These are phyloP conservation scores for Oncorhynchus nerka DNA, from an alignment of 2,113 vertebrate species.

Conservation along the genomic window DNA sequence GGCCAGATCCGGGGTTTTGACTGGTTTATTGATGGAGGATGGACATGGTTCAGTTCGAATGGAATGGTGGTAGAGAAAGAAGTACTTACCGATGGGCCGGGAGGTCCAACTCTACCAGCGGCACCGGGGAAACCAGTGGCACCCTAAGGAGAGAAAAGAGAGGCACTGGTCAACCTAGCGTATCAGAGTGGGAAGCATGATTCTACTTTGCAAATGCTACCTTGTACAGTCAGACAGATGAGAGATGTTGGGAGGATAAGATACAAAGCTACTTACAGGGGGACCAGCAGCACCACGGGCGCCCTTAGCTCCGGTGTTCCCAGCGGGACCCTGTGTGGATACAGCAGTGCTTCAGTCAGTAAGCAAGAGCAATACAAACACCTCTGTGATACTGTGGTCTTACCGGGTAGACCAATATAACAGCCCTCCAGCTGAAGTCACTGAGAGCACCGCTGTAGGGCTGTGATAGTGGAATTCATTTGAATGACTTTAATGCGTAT, in stretches of 20 bases:
- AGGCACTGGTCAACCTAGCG: background rate
- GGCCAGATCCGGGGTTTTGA: background rate
- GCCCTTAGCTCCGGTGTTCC: constrained; percentile 93
- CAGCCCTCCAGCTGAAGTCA: too few relatives aligned
- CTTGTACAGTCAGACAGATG: background rate
- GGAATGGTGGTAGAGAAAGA: background rate
- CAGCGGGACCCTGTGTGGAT: constrained; percentile 84
- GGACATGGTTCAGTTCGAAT: background rate
- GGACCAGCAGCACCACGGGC: constrained; percentile 88
- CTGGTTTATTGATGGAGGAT: background rate
- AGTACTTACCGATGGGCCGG: constrained; percentile 90
- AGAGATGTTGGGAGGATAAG: background rate
- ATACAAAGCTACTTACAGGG: constrained; percentile 79
- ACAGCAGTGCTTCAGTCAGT: constrained; percentile 17
- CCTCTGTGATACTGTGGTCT: too few relatives aligned
- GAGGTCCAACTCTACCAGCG: constrained; percentile 88
- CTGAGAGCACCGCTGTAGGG: too few relatives aligned
- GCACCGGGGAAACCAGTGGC: constrained; percentile 90
- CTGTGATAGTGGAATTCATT: too few relatives aligned
- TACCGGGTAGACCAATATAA: too few relatives aligned
- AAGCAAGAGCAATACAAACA: background rate
- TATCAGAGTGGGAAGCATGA: background rate
- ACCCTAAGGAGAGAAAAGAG: constrained; percentile 75
- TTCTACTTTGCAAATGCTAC: too few relatives aligned
- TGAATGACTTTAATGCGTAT: too few relatives aligned